A percentile compares a stretch with the other conserved stretches of the same genome.
Evolutionary conservation across 2,888 invertebrate genomes (phyloP).

Genomic region (Petrolisthes manimaculis): DNA sequence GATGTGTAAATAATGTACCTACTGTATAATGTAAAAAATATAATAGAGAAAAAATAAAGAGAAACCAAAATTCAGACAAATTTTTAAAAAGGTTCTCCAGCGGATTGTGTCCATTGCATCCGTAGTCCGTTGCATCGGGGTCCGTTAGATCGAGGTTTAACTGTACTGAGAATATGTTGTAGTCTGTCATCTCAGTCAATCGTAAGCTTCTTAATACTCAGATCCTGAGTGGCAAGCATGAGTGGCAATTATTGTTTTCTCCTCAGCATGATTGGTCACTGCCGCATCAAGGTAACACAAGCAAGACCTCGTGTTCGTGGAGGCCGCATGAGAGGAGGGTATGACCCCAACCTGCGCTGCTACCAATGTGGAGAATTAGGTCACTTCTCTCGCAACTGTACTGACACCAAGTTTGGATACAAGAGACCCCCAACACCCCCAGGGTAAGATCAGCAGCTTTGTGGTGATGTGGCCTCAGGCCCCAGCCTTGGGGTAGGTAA

Average conservation of each 20-base stretch:
- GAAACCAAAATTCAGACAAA: too few species aligned
- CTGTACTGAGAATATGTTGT: too few species aligned
- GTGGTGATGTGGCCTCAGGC: not conserved
- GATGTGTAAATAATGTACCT: too few species aligned
- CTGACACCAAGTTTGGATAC: conserved; percentile 69
- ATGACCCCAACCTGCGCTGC: conserved; percentile 75
- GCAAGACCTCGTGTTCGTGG: conserved; percentile 73
- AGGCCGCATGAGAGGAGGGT: conserved; percentile 72
- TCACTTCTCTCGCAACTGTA: conserved; percentile 75
- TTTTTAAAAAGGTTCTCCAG: too few species aligned
- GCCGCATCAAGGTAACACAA: conserved; percentile 73
- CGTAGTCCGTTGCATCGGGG: too few species aligned
- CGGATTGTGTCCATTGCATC: too few species aligned
- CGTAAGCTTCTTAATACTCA: too few species aligned
- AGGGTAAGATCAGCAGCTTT: conserved; percentile 45
- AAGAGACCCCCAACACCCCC: conserved; percentile 67
- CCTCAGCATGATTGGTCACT: conserved; percentile 70
- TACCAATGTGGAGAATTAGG: conserved; percentile 76
- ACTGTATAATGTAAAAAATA: too few species aligned
- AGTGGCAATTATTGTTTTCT: not conserved
- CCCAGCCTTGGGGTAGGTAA: conserved; percentile 48
- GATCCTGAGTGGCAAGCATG: not conserved
- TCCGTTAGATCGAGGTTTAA: too few species aligned
- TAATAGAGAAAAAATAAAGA: too few species aligned
- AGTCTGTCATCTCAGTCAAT: too few species aligned